Evolutionary conservation across 2,888 invertebrate species (phyloP).

Genomic region (Mechanitis messenoides): DNA sequence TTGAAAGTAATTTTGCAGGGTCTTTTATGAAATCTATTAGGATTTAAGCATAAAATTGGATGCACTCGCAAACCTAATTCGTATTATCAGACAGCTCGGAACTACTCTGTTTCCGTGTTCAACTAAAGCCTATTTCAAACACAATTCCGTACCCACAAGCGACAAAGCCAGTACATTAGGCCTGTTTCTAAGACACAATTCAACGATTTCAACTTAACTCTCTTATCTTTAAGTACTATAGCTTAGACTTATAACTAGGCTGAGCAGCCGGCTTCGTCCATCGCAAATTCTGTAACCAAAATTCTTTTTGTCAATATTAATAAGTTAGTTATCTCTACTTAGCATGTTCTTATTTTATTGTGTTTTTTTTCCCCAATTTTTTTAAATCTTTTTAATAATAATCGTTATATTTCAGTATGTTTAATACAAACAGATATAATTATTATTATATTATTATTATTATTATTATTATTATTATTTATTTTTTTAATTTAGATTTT

Average conservation of each 20-base stretch:
- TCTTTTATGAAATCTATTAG: background rate
- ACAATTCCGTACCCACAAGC: conserved; percentile 16
- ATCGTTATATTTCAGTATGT: too few species aligned
- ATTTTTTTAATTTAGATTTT: too few species aligned
- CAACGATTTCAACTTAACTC: conserved; percentile 12
- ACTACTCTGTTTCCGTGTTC: conserved; percentile 5
- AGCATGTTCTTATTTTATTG: too few species aligned
- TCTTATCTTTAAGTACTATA: conserved; percentile 11
- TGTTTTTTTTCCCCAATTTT: too few species aligned
- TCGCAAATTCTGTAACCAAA: too few species aligned
- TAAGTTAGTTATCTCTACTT: too few species aligned
- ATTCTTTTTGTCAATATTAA: too few species aligned
- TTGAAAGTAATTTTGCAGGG: background rate
- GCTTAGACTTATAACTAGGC: conserved; percentile 4
- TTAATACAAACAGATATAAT: too few species aligned
- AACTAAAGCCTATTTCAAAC: conserved; percentile 6
- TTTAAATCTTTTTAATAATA: too few species aligned
- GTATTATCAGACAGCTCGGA: conserved; percentile 1
- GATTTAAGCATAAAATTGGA: conserved; percentile 6
- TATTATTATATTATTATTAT: too few species aligned
- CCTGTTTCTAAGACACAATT: conserved; percentile 14
- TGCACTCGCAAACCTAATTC: conserved; percentile 1
- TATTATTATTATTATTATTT: too few species aligned
- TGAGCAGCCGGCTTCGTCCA: too few species aligned
- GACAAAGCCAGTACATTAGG: conserved; percentile 17